Conservation (phyloP, 2,888 invertebrate genomes). For the Scaptodrosophila latifasciaeformis region DNA sequence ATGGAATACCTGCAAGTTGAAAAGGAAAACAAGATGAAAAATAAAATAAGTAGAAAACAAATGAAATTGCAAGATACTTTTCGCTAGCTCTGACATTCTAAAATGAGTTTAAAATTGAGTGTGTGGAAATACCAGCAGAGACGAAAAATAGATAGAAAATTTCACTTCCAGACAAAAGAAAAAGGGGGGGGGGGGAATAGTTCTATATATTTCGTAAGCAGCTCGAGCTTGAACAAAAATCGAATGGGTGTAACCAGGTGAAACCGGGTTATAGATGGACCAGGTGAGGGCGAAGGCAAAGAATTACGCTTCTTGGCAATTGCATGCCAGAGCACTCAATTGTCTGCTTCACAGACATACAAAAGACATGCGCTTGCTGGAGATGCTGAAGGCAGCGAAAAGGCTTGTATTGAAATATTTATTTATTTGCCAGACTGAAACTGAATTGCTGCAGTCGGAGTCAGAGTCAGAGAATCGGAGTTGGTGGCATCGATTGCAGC, state of each 20-base stretch:
- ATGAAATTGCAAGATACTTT: constrained; percentile 1
- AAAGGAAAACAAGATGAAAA: constrained; percentile 18
- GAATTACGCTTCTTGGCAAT: constrained; percentile 11
- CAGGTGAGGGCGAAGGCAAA: no score
- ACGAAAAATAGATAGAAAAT: not conserved
- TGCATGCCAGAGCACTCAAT: constrained; percentile 10
- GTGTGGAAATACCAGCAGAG: constrained; percentile 18
- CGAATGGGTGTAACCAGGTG: no score
- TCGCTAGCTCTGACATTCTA: not conserved
- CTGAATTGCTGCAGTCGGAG: constrained; percentile 12
- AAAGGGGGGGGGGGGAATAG: no score
- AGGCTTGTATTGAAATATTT: constrained; percentile 32
- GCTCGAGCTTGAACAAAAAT: no score
- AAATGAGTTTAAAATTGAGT: constrained; percentile 31
- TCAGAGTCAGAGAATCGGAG: constrained; percentile 25
- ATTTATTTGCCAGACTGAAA: constrained; percentile 20
- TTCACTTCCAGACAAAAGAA: no score
- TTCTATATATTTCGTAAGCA: no score
- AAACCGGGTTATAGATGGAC: no score
- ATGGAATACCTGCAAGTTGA: constrained; percentile 73
- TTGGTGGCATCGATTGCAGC: constrained; percentile 1
- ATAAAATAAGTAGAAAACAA: constrained; percentile 1
- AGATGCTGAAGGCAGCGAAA: not conserved
- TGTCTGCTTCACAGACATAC: constrained; percentile 18
- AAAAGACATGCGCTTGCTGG: constrained; percentile 17